Conservation (phyloP, 2,888 invertebrate genomes). For the Plebejus argus region DNA sequence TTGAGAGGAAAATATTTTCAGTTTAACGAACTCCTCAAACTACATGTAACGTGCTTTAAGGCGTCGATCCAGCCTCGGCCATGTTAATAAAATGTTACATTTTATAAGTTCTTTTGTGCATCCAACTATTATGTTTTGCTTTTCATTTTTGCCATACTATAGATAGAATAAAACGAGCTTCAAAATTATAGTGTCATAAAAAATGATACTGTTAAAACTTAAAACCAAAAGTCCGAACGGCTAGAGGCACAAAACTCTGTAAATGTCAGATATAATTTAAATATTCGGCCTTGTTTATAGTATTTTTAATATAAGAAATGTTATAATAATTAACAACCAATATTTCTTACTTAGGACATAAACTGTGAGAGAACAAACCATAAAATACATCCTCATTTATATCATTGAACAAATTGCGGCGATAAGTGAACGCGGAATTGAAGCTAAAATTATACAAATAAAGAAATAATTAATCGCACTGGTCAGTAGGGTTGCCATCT, state of each 20-base stretch:
- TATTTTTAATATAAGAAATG: no score
- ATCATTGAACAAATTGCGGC: neutral
- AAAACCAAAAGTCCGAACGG: no score
- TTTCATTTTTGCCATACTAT: no score
- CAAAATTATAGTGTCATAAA: no score
- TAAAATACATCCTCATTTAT: slow-evolving; percentile 6
- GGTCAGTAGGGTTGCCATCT: neutral
- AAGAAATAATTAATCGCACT: slow-evolving; percentile 4
- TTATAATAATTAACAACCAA: neutral
- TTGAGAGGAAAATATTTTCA: slow-evolving; percentile 43
- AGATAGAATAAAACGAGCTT: no score
- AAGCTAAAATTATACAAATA: neutral
- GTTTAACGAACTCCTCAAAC: slow-evolving; percentile 28
- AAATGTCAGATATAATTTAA: no score
- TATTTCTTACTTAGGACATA: neutral
- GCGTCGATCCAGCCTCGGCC: no score
- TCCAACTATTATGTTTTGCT: no score
- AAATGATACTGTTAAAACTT: no score
- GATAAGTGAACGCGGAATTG: neutral
- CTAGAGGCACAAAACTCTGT: no score
- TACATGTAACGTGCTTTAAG: neutral
- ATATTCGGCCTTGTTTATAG: no score
- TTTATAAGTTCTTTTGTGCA: no score
- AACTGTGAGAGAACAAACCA: neutral
- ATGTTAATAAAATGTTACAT: neutral